Conservation (phyloP, 2,888 invertebrate species). For the Drosophila formosana region DNA sequence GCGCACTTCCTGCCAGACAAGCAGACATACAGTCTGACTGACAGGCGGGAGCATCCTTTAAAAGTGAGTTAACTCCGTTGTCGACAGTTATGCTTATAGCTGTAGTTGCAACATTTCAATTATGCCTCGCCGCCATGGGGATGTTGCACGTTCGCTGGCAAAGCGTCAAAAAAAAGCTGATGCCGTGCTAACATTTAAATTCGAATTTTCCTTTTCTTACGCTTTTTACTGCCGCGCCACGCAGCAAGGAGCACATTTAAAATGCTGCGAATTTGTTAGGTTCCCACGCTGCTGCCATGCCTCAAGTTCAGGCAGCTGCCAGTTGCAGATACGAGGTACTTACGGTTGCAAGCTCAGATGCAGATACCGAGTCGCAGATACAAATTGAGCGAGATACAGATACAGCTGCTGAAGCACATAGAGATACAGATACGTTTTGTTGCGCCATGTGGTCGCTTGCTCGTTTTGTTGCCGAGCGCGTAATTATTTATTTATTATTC, state of each 20-base stretch:
- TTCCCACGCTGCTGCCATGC: slow-evolving; percentile 69
- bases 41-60: slow-evolving; percentile 8
- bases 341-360: slow-evolving; percentile 24
- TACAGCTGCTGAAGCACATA: slow-evolving; percentile 26
- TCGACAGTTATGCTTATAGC: not conserved
- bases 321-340: slow-evolving; percentile 22
- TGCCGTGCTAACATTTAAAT: slow-evolving; percentile 24
- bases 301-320: slow-evolving; percentile 69
- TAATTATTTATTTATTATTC: slow-evolving; percentile 48
- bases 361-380: slow-evolving; percentile 33
- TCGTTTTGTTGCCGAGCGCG: slow-evolving; percentile 31
- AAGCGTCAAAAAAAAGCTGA: slow-evolving; percentile 19
- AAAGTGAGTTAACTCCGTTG: slow-evolving; percentile 15
- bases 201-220: slow-evolving; percentile 1
- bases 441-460: slow-evolving; percentile 48
- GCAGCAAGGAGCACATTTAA: slow-evolving; percentile 48
- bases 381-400: slow-evolving; percentile 14
- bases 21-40: not conserved
- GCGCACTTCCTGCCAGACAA: slow-evolving; percentile 64
- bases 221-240: slow-evolving; percentile 9
- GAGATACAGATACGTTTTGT: slow-evolving; percentile 32
- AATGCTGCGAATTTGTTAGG: slow-evolving; percentile 40
- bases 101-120: slow-evolving; percentile 66
- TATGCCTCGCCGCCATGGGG: slow-evolving; percentile 29
- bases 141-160: slow-evolving; percentile 13